Evolutionary conservation across 2,888 invertebrate species (phyloP), one percentile per base, ranked within the genome.

Genomic region (Chydorus sphaericus): DNA sequence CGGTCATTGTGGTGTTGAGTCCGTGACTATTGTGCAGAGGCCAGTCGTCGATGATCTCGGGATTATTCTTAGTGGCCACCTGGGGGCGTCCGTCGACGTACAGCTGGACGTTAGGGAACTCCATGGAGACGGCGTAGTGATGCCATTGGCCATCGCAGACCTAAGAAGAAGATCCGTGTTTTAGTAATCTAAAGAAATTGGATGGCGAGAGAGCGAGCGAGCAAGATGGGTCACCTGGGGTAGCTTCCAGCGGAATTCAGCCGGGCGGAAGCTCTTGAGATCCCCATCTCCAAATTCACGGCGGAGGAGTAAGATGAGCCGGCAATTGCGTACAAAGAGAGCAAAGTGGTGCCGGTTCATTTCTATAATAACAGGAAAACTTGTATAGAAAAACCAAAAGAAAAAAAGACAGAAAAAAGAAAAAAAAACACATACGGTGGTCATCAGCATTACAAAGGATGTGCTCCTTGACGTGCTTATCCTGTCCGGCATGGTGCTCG

Each of bases 321-420:
- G 85, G 69, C 97, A 97, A 75, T 97, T 97, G 62, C 97, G 83
- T 2, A 98, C 85, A 75, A 96, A 97, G 63, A 96, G 73, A 1
- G 96, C 91, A 75, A 94, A 96, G 74, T 98, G 98, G 73, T 98
- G 97, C 4, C 98, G 84, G 75, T 96, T 97, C 93, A 96, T 94
- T 74, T 91, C 92, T 92, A 74, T 1, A 72, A 70, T 59, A 62
- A 60, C 50, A 48, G 49, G 57, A 61, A 51, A 48, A 58, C 28
- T 30, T 33, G 18, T n/a, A n/a, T 14, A 14, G 14, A 44, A 44
- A 26, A 30, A 44, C 16, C n/a, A 39, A 54, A 23, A 5, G 7
- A 14, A 44, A 54, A 30, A 44, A 14, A 18, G 23, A 30, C 10
- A 30, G 16, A 55, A 48, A 55, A 26, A 1, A 26, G 6, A 18